Evolutionary conservation across 2,888 invertebrate genomes (phyloP).

Genomic region (Aethes cnicana): DNA sequence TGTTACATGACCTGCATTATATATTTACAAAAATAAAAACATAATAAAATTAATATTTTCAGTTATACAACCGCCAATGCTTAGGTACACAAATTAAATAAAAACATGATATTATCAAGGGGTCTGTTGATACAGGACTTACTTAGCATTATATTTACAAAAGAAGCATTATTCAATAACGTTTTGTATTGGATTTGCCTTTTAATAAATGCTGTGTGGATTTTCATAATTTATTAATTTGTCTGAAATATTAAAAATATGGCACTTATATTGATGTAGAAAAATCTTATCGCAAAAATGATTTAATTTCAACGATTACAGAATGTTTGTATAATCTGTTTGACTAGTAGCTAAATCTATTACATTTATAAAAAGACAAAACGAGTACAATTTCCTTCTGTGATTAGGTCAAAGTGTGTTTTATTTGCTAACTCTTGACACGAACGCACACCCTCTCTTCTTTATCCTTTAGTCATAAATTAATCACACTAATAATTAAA

Average conservation of each 20-base stretch:
- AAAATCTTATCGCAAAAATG: neutral
- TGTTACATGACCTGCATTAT: constrained; percentile 79
- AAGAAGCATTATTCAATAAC: constrained; percentile 32
- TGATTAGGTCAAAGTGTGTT: constrained; percentile 6
- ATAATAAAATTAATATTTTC: constrained; percentile 60
- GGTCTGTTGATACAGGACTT: constrained; percentile 33
- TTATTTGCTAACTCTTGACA: constrained; percentile 4
- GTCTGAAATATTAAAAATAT: constrained; percentile 1
- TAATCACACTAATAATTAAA: too few relatives aligned
- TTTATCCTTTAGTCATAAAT: too few relatives aligned
- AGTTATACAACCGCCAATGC: constrained; percentile 52
- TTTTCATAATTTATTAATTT: neutral
- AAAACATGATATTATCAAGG: constrained; percentile 38
- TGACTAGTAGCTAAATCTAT: too few relatives aligned
- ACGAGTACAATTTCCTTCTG: neutral
- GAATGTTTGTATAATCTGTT: too few relatives aligned
- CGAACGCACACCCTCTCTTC: too few relatives aligned
- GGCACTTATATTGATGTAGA: constrained; percentile 7
- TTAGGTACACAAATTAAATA: constrained; percentile 51
- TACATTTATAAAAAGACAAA: constrained; percentile 18
- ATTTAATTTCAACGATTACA: neutral
- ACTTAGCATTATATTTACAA: constrained; percentile 40
- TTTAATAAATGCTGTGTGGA: constrained; percentile 17
- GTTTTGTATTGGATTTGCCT: constrained; percentile 7
- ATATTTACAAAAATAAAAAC: constrained; percentile 77